These are phyloP conservation scores for Jaculus jaculus DNA, from an alignment of 2,113 vertebrate genomes.

Conservation along the genomic window DNA sequence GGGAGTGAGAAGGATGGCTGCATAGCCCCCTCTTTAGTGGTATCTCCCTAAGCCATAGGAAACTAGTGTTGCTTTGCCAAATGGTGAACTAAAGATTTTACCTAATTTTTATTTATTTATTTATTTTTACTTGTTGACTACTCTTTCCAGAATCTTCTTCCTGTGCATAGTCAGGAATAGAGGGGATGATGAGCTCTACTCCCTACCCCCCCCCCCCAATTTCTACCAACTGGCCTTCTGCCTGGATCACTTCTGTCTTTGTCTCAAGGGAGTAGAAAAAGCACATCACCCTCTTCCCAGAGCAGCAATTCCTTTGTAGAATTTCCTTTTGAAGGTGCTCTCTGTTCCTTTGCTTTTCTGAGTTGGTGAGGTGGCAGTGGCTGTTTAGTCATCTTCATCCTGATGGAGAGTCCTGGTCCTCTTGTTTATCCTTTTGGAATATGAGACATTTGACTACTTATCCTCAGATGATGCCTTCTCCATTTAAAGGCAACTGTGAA, in stretches of 20 bases:
- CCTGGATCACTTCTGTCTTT: neutral
- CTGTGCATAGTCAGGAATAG: neutral
- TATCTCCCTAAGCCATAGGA: neutral
- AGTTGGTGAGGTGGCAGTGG: neutral
- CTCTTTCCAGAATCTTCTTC: neutral
- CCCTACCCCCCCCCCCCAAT: rapidly evolving
- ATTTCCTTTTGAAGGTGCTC: neutral
- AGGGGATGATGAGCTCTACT: neutral
- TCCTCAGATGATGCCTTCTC: neutral
- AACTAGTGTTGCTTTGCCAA: neutral
- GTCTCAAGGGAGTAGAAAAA: too few relatives aligned
- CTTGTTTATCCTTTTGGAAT: neutral
- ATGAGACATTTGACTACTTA: neutral
- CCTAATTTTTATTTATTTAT: neutral
- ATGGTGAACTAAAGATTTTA: neutral
- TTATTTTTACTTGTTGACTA: neutral
- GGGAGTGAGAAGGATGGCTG: neutral
- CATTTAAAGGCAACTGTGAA: neutral
- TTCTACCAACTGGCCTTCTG: neutral
- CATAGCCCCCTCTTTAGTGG: neutral
- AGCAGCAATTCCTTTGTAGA: neutral
- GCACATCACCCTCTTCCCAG: neutral
- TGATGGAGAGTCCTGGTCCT: neutral
- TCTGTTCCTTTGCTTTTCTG: neutral
- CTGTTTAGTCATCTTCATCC: neutral